Evolutionary conservation across 2,888 invertebrate species (phyloP).

Genomic region (Drosophila birchii): DNA sequence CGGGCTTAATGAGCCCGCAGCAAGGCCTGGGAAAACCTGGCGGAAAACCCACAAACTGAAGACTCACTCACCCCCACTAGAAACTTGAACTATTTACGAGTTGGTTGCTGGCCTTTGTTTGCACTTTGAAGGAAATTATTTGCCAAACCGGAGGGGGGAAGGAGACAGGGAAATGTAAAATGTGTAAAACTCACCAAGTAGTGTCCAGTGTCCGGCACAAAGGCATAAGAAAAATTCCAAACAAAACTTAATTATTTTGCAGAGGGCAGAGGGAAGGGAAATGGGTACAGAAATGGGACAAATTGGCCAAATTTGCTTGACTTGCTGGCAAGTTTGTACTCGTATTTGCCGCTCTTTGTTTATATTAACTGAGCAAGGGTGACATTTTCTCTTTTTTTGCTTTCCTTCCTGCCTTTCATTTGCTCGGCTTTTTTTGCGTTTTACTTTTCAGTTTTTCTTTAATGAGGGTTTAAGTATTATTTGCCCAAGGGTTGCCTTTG

Average conservation of each 20-base stretch:
- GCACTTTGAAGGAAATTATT: conserved; percentile 66
- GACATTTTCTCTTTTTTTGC: conserved; percentile 57
- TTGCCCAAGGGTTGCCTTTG: conserved; percentile 76
- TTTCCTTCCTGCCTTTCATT: conserved; percentile 8
- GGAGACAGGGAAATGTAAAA: conserved; percentile 54
- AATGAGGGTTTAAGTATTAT: conserved; percentile 80
- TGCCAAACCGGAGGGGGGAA: conserved; percentile 22
- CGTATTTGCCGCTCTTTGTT: conserved; percentile 73
- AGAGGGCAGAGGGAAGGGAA: neutral
- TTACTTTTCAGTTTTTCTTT: conserved; percentile 58
- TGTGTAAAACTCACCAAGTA: conserved; percentile 64
- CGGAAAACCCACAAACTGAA: neutral
- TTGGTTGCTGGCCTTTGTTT: conserved; percentile 52
- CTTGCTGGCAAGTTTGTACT: conserved; percentile 66
- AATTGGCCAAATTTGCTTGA: conserved; percentile 79
- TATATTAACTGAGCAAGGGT: conserved; percentile 78
- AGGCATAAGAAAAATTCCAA: conserved; percentile 75
- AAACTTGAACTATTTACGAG: conserved; percentile 61
- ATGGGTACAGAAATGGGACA: conserved; percentile 53
- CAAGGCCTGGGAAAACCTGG: conserved; percentile 6
- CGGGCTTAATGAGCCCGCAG: conserved; percentile 64
- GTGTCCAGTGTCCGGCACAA: conserved; percentile 68
- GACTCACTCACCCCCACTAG: conserved; percentile 24
- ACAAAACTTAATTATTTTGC: conserved; percentile 76
- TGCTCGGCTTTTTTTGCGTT: conserved; percentile 8